phyloP scores from a whole-genome alignment of 1,140 invertebrate species.

The Heliconius congener region DNA sequence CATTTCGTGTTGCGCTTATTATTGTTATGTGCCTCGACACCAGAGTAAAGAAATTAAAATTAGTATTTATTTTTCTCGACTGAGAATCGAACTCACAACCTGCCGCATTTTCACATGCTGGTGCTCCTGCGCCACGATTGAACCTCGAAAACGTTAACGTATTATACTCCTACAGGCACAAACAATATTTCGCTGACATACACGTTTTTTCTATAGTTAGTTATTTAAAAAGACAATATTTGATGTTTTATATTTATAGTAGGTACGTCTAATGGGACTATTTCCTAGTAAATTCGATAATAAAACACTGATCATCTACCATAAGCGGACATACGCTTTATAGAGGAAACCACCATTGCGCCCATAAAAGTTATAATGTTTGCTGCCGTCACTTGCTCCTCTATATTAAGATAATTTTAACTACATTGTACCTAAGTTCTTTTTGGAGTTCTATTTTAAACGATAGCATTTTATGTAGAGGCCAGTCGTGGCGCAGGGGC shows the following conservation, averaged over 20 bases:
- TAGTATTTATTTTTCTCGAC: too few relatives aligned
- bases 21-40: too few relatives aligned
- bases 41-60: too few relatives aligned
- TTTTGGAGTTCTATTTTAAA: conserved; percentile 1
- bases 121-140: too few relatives aligned
- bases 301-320: not conserved
- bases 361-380: conserved; percentile 3
- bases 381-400: not conserved
- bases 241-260: not conserved
- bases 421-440: conserved; percentile 8
- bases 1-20: too few relatives aligned
- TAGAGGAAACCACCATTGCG: conserved; percentile 24
- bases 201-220: not conserved
- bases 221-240: not conserved
- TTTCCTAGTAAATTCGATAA: not conserved
- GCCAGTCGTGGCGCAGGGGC: too few relatives aligned
- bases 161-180: too few relatives aligned
- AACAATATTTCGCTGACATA: too few relatives aligned
- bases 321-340: conserved; percentile 1
- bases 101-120: too few relatives aligned
- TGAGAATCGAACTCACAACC: too few relatives aligned
- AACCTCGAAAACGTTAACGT: too few relatives aligned
- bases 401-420: not conserved
- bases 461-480: not conserved
- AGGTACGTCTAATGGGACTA: not conserved